Evolutionary conservation across 2,888 invertebrate genomes (phyloP).

Genomic region (Drosophila setosimentum): DNA sequence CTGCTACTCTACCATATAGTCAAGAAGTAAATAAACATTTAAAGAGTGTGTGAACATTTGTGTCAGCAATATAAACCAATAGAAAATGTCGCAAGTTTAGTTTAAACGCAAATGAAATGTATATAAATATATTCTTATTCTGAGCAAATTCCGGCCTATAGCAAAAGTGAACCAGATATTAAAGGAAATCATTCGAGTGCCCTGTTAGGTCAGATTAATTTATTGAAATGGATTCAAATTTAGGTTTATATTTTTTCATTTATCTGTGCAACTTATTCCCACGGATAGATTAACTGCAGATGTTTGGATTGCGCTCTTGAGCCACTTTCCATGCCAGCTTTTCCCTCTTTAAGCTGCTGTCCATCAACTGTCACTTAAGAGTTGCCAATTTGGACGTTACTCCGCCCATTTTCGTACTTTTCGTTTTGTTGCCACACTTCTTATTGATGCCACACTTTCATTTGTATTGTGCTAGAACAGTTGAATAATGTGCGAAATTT

Average conservation of each 20-base stretch:
- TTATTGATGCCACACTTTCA: constrained; percentile 59
- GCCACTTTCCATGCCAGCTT: constrained; percentile 44
- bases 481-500: constrained; percentile 67
- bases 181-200: neutral
- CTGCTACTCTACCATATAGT: constrained; percentile 52
- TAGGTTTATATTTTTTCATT: neutral
- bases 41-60: constrained; percentile 29
- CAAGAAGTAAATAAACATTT: constrained; percentile 10
- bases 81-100: neutral
- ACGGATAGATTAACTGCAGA: neutral
- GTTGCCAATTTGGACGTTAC: constrained; percentile 45
- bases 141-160: neutral
- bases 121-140: neutral
- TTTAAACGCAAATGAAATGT: neutral
- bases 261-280: neutral
- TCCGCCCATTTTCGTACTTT: constrained; percentile 36
- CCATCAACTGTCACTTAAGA: constrained; percentile 54
- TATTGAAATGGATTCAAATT: neutral
- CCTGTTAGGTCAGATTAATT: neutral
- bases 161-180: neutral
- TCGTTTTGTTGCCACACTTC: constrained; percentile 10
- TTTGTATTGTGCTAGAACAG: constrained; percentile 57
- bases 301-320: constrained; percentile 27
- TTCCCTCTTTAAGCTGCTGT: constrained; percentile 48
- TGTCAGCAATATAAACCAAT: neutral